Percentiles rank a stretch among this genome's conserved stretches.
Evolutionary conservation across 2,113 vertebrate species (phyloP).

Genomic region (Pleuronectes platessa): DNA sequence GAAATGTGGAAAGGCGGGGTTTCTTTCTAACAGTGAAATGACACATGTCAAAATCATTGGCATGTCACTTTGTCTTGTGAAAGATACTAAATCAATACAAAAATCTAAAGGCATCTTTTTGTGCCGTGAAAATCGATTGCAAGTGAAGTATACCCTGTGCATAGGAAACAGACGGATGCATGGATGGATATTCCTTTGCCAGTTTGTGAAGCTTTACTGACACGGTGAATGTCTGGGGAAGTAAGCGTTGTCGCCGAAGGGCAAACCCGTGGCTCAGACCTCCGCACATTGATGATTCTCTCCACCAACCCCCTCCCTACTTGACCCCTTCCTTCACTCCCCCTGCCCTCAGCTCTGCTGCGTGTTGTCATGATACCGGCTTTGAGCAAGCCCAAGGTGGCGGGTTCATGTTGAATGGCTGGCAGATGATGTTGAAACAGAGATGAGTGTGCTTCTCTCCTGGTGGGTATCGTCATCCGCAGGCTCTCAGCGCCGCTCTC

Average conservation of each 20-base stretch:
- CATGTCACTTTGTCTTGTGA: not conserved
- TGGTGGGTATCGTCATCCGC: slow-evolving; percentile 50
- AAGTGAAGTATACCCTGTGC: not conserved
- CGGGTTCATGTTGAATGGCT: slow-evolving; percentile 21
- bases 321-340: slow-evolving; percentile 5
- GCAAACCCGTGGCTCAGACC: slow-evolving; percentile 6
- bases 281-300: slow-evolving; percentile 19
- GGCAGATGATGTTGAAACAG: slow-evolving; percentile 34
- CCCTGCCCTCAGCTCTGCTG: not conserved
- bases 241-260: slow-evolving; percentile 20
- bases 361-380: slow-evolving; percentile 25
- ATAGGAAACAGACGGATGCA: not conserved
- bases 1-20: not conserved
- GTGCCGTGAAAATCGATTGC: not conserved
- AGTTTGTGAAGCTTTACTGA: slow-evolving; percentile 1
- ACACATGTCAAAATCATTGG: not conserved
- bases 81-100: not conserved
- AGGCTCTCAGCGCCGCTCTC: slow-evolving; percentile 14
- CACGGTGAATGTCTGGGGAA: slow-evolving; percentile 30
- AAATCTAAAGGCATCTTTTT: not conserved
- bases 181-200: not conserved
- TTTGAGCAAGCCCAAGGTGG: slow-evolving; percentile 16
- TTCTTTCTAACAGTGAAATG: not conserved
- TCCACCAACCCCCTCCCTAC: not conserved
- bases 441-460: slow-evolving; percentile 41